A percentile compares a stretch with the other conserved stretches of the same genome.
These are phyloP conservation scores for Drosophila subpulchrella DNA, from an alignment of 1,140 invertebrate species.

Conservation along the genomic window DNA sequence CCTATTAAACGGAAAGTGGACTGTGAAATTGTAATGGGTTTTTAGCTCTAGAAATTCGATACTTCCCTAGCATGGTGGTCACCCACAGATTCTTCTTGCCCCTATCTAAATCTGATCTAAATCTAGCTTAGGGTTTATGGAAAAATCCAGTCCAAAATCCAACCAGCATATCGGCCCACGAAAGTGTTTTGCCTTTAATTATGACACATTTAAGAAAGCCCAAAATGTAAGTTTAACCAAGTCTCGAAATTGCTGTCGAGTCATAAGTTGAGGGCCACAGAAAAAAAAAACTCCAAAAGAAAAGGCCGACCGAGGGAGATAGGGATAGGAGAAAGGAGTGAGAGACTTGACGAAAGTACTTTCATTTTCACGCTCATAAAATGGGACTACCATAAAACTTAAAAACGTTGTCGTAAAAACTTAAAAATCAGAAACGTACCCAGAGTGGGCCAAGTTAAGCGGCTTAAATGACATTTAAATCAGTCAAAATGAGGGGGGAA, in stretches of 20 bases:
- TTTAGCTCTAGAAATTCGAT: slow-evolving; percentile 25
- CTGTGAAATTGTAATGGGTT: slow-evolving; percentile 12
- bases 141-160: background rate
- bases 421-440: slow-evolving; percentile 53
- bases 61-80: slow-evolving; percentile 6
- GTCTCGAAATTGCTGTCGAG: slow-evolving; percentile 51
- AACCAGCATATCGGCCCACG: slow-evolving; percentile 27
- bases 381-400: slow-evolving; percentile 60
- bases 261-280: slow-evolving; percentile 40
- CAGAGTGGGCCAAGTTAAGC: slow-evolving; percentile 59
- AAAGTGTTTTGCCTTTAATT: slow-evolving; percentile 58
- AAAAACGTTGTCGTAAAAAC: slow-evolving; percentile 66
- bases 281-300: slow-evolving; percentile 46
- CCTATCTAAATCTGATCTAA: slow-evolving; percentile 36
- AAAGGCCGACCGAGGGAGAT: slow-evolving; percentile 29
- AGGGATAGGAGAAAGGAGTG: slow-evolving; percentile 18
- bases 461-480: slow-evolving; percentile 80
- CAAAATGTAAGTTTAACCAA: slow-evolving; percentile 46
- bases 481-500: slow-evolving; percentile 30
- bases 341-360: slow-evolving; percentile 69
- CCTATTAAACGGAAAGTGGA: slow-evolving; percentile 11
- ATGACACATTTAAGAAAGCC: slow-evolving; percentile 71
- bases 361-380: slow-evolving; percentile 81
- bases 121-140: slow-evolving; percentile 9
- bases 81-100: slow-evolving; percentile 6